phyloP scores from a whole-genome alignment of 2,797 vertebrate genomes.

The Pangasius larnaudii region DNA sequence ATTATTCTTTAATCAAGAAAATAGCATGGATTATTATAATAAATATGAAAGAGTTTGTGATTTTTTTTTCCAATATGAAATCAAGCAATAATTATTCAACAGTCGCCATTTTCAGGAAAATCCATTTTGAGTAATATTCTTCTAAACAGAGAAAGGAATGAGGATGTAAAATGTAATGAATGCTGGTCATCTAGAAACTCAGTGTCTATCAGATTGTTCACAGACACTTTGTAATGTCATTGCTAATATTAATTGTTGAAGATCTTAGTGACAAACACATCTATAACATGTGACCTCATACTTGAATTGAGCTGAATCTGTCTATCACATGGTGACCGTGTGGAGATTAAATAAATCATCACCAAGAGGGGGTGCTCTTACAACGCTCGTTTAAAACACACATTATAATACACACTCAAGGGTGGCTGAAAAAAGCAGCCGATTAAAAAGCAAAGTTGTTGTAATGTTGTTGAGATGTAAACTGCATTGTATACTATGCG shows the following conservation, averaged over 20 bases:
- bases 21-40: background rate
- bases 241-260: background rate
- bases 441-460: background rate
- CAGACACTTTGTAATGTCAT: background rate
- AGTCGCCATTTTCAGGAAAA: background rate
- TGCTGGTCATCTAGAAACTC: background rate
- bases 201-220: background rate
- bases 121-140: background rate
- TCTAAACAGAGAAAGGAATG: background rate
- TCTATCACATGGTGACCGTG: background rate
- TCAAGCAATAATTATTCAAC: background rate
- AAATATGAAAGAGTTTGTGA: background rate
- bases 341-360: background rate
- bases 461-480: background rate
- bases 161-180: background rate
- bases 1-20: background rate
- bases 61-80: background rate
- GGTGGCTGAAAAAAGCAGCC: background rate
- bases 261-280: background rate
- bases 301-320: background rate
- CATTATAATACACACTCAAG: background rate
- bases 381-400: background rate
- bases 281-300: background rate
- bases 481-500: background rate
- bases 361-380: slow-evolving; percentile 15